These are phyloP conservation scores for Oxygymnocypris stewartii DNA, from an alignment of 2,113 vertebrate species.

Conservation along the genomic window DNA sequence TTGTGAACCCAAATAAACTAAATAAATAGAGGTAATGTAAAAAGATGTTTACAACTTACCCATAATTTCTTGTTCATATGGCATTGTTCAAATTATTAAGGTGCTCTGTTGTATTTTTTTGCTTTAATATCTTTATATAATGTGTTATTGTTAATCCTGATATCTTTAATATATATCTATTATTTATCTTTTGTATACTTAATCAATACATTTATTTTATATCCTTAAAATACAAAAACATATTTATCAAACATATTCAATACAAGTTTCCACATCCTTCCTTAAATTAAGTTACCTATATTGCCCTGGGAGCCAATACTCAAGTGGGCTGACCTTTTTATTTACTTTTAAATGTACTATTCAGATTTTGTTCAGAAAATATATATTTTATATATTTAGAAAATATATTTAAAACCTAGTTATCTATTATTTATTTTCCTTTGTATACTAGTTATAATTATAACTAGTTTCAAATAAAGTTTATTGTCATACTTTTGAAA, in stretches of 20 bases:
- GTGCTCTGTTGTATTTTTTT: not conserved
- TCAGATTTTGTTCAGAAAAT: too few relatives aligned
- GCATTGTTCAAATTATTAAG: not conserved
- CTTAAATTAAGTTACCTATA: not conserved
- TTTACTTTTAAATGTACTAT: too few relatives aligned
- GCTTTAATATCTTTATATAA: not conserved
- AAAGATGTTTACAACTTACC: not conserved
- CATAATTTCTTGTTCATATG: not conserved
- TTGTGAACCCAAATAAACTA: not conserved
- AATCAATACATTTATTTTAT: not conserved
- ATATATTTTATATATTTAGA: not conserved
- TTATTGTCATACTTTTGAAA: conserved; percentile 28
- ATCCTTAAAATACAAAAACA: not conserved
- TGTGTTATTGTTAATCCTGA: not conserved
- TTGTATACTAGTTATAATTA: not conserved
- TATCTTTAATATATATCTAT: not conserved
- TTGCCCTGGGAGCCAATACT: too few relatives aligned
- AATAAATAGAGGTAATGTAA: not conserved
- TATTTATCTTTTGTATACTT: not conserved
- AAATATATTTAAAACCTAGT: too few relatives aligned
- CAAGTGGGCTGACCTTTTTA: too few relatives aligned
- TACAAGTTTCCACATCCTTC: not conserved
- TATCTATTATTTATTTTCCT: not conserved
- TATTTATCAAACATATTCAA: not conserved
- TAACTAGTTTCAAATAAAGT: not conserved